Evolutionary conservation across 92 coral and sea anemone genomes (phyloP), one percentile per base, ranked within the genome.

Genomic region (Diadumene lineata): DNA sequence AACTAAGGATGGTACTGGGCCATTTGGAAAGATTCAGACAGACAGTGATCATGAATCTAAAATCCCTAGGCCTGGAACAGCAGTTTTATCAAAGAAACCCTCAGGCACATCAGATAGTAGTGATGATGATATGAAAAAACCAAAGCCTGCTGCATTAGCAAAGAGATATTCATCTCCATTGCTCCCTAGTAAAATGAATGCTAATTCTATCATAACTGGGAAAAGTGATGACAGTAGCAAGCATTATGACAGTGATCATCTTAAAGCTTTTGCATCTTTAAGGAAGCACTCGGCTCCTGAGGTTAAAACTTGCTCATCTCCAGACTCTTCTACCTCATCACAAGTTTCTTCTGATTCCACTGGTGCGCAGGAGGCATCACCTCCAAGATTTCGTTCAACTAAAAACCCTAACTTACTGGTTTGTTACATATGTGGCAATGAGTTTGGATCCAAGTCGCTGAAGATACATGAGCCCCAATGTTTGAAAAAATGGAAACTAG

Each of bases 391-490:
- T 68, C 56, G 82, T 23, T 87, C 86, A 24, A 64, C 94, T 19
- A 90, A 86, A 43, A 86, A 94, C 51, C 97, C 97, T 1, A 92
- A 88, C 50, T 57, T 92, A 65, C 81, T 80, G 43, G 92, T 92
- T 24, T 94, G 98, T 65, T 94, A 94, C 58, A 92, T 94, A 31
- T 94, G 98, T 73, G 97, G 97, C 60, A 87, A 92, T 74, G 98
- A 92, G 74, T 94, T 82, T 86, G 92, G 97, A 67, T 85, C 93
- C 1, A 86, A 90, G 53, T 94, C 98, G 11, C 62, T 94, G 31
- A 89, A 92, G 82, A 89, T 94, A 66, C 98, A 94, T 50, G 98
- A 94, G 46, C 97, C 97, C 1, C 98, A 92, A 74, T 94, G 98
- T 76, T 84, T 93, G 60, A 88, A 92, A 79, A 94, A 88, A 78